Evolutionary conservation across 2,888 invertebrate species (phyloP).

Genomic region (Oligia latruncula): DNA sequence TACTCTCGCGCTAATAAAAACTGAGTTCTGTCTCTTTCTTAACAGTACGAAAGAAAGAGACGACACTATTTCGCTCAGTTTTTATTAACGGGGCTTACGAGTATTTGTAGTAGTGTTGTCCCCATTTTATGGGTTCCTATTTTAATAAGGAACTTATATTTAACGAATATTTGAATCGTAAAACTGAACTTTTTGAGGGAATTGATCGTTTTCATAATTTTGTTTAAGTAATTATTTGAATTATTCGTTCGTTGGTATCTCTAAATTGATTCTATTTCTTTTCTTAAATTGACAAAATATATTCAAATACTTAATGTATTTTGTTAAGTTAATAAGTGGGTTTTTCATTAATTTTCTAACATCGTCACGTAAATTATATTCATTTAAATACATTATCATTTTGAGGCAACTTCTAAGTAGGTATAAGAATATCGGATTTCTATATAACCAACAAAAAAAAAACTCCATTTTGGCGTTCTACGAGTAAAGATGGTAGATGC

Average conservation of each 20-base stretch:
- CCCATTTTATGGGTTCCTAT: conserved; percentile 62
- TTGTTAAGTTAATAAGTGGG: conserved; percentile 23
- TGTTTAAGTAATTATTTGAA: conserved; percentile 8
- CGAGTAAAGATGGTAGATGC: conserved; percentile 41
- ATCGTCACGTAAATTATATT: conserved; percentile 21
- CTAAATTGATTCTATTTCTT: conserved; percentile 47
- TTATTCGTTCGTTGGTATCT: conserved; percentile 33
- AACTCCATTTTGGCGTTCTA: conserved; percentile 20
- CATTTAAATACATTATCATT: conserved; percentile 29
- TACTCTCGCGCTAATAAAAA: conserved; percentile 45
- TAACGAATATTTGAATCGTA: conserved; percentile 52
- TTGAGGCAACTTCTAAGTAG: conserved; percentile 24
- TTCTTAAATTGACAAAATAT: conserved; percentile 38
- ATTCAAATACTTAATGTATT: conserved; percentile 20
- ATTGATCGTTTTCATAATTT: conserved; percentile 51
- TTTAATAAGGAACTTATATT: conserved; percentile 56
- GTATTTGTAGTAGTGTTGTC: conserved; percentile 50
- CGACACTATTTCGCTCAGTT: conserved; percentile 43
- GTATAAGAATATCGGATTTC: conserved; percentile 41
- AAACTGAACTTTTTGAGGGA: conserved; percentile 47
- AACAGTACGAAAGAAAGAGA: conserved; percentile 33
- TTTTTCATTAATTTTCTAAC: conserved; percentile 27
- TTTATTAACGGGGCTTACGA: conserved; percentile 38
- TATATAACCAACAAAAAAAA: conserved; percentile 28
- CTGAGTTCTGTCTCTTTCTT: conserved; percentile 40